Evolutionary conservation across 2,888 invertebrate genomes (phyloP).

Genomic region (Meghimatium bilineatum): DNA sequence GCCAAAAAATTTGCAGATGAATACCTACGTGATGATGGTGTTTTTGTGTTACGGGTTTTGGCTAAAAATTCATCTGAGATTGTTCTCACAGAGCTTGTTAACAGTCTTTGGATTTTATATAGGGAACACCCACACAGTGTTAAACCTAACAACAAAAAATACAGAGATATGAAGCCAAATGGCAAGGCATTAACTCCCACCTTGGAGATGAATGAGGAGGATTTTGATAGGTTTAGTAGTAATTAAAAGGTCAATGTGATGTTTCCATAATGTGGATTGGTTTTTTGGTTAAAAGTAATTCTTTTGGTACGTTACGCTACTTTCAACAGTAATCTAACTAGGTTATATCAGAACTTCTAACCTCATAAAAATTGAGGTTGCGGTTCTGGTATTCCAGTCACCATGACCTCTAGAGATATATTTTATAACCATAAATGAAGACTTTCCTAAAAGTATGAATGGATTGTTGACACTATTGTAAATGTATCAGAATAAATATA

Average conservation of each 20-base stretch:
- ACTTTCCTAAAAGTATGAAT: too few species aligned
- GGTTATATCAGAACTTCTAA: too few species aligned
- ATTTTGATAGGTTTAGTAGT: background rate
- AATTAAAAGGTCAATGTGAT: background rate
- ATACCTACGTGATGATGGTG: constrained; percentile 68
- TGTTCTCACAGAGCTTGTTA: constrained; percentile 65
- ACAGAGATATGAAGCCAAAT: background rate
- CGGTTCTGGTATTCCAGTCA: too few species aligned
- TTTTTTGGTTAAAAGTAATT: too few species aligned
- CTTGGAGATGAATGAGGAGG: constrained; percentile 24
- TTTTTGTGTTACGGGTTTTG: constrained; percentile 66
- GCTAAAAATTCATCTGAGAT: constrained; percentile 69
- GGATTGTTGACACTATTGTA: too few species aligned
- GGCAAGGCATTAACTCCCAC: constrained; percentile 15
- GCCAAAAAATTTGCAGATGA: constrained; percentile 66
- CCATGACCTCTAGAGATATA: too few species aligned
- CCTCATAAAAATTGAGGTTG: too few species aligned
- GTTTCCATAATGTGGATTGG: too few species aligned
- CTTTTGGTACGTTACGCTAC: too few species aligned
- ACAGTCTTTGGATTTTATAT: constrained; percentile 65
- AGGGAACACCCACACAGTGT: constrained; percentile 56
- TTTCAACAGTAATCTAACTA: too few species aligned
- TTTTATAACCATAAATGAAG: too few species aligned
- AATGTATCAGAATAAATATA: too few species aligned
- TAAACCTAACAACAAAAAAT: constrained; percentile 21